Conservation (phyloP, 2,888 invertebrate genomes). For the Sarcophaga carnaria region DNA sequence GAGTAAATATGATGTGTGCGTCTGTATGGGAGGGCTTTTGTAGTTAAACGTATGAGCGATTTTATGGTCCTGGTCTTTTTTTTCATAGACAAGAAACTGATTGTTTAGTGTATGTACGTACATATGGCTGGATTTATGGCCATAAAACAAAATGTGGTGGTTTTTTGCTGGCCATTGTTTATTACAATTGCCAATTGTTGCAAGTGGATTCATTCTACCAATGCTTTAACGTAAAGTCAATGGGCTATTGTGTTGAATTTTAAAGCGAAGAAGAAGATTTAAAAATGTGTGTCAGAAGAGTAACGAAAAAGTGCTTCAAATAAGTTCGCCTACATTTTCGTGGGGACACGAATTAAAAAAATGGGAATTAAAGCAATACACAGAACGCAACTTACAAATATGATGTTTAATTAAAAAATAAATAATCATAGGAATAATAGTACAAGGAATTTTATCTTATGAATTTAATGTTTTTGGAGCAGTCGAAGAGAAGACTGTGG, state of each 20-base stretch:
- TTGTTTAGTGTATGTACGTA: background rate
- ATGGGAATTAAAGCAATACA: too few species aligned
- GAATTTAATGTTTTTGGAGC: too few species aligned
- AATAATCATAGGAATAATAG: too few species aligned
- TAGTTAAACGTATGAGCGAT: background rate
- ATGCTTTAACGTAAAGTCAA: background rate
- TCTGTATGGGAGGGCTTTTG: background rate
- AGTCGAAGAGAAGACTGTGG: too few species aligned
- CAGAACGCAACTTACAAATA: too few species aligned
- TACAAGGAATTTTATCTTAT: too few species aligned
- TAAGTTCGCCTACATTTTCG: too few species aligned
- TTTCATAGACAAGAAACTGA: background rate
- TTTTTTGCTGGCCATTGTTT: background rate
- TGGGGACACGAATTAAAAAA: too few species aligned
- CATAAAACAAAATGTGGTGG: background rate
- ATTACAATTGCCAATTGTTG: constrained; percentile 2
- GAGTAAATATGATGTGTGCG: background rate
- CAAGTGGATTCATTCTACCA: background rate
- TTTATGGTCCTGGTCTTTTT: background rate
- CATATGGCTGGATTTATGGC: background rate
- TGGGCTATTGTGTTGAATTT: background rate
- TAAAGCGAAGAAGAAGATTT: background rate
- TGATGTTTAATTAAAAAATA: too few species aligned
- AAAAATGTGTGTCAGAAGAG: too few species aligned
- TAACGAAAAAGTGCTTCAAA: too few species aligned